Conservation (phyloP, 2,888 invertebrate species). For the Tinea trinotella region DNA sequence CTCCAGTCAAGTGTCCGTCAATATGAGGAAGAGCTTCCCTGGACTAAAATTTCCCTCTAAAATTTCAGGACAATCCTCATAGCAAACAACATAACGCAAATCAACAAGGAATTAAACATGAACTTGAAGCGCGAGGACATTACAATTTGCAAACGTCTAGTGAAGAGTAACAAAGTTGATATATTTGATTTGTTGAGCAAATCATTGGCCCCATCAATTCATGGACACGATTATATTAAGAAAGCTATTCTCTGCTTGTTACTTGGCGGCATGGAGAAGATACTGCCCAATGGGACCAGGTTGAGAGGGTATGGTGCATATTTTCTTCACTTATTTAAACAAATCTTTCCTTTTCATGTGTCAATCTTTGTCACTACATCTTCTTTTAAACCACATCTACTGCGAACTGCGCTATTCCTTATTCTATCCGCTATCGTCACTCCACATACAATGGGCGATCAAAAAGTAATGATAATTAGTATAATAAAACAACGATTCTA, state of each 20-base stretch:
- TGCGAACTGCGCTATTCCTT: too few relatives aligned
- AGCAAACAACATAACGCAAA: slow-evolving; percentile 91
- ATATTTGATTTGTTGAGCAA: slow-evolving; percentile 92
- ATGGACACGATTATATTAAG: slow-evolving; percentile 97
- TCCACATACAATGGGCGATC: too few relatives aligned
- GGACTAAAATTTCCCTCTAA: background rate
- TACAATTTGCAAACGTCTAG: slow-evolving; percentile 86
- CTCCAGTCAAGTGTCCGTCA: too few relatives aligned
- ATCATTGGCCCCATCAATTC: slow-evolving; percentile 97
- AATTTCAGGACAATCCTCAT: slow-evolving; percentile 87
- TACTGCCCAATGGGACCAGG: slow-evolving; percentile 91
- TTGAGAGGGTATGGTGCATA: slow-evolving; percentile 79
- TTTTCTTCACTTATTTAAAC: too few relatives aligned
- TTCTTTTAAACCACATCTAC: too few relatives aligned
- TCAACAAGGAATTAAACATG: slow-evolving; percentile 89
- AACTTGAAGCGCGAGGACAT: slow-evolving; percentile 90
- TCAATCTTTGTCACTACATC: too few relatives aligned
- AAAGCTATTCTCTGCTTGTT: slow-evolving; percentile 95
- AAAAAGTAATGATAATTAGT: too few relatives aligned
- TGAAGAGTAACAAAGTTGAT: slow-evolving; percentile 78
- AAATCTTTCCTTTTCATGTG: too few relatives aligned
- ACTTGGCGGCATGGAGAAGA: slow-evolving; percentile 96
- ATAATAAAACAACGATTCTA: too few relatives aligned
- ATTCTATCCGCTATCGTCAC: too few relatives aligned
- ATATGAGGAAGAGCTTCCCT: too few relatives aligned